Evolutionary conservation across 2,797 vertebrate genomes (phyloP), one percentile per base, ranked within the genome.

Genomic region (Margarornis squamiger): DNA sequence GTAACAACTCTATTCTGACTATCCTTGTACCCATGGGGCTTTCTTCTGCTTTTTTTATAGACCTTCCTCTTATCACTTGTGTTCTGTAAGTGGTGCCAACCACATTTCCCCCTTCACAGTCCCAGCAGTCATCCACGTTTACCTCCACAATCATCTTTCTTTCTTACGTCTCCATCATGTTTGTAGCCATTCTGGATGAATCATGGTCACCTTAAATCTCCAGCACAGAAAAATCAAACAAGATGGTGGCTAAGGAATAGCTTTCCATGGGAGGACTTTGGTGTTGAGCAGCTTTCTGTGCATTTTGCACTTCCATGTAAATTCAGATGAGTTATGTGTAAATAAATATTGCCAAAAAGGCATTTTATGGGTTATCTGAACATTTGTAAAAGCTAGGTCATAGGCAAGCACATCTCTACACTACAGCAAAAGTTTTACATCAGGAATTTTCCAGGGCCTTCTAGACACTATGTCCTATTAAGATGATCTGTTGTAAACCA

Each of bases 401-500:
- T 24, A 66, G 43, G 43, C n/a, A 81, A 86, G 43, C 36, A 78
- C 59, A 70, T 88, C 59, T 59, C 80, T 73, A 66, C 20, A 26
- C 38, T 52, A 18, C 0, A 2, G n/a, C 12, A 78, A 80, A 84
- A 88, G 49, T 93, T 94, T 95, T 95, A 91, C 32, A 83, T 66
- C 54, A 75, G 89, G 62, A 96, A 91, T 91, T 72, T 96, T 94
- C 75, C 82, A 45, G 61, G 86, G 20, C 51, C 62, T 94, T 26
- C 49, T 72, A 96, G 89, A 81, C 45, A 81, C 49, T 88, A 9
- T 78, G 76, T 78, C 39, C 70, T 94, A 78, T 96, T 94, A 93
- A 84, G 82, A 95, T 91, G 96, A 96, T 96, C 66, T 93, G 85
- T 93, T 88, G 87, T 85, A 94, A 95, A 77, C 57, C 41, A 7